Percentiles rank a stretch among this genome's conserved stretches.
Conservation (phyloP, 2,888 invertebrate genomes). For the Drosophila rellima region DNA sequence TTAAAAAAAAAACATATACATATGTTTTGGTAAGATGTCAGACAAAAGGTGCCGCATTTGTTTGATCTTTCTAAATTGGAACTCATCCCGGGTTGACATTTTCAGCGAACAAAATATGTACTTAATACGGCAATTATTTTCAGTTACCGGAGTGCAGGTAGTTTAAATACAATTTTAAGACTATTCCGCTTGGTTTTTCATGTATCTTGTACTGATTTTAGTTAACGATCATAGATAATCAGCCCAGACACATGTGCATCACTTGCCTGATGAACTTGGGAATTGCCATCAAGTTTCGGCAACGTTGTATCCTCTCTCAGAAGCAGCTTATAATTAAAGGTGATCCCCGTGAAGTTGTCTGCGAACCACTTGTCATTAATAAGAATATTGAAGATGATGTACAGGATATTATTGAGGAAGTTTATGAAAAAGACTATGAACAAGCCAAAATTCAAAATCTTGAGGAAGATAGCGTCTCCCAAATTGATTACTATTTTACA, state of each 20-base stretch:
- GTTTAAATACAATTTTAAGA: background rate
- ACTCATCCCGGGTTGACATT: conserved; percentile 19
- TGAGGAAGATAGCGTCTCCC: conserved; percentile 14
- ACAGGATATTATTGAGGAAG: conserved; percentile 3
- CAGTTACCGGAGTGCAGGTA: conserved; percentile 51
- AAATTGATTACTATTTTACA: conserved; percentile 19
- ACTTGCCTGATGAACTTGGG: conserved; percentile 43
- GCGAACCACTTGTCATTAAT: background rate
- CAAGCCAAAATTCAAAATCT: background rate
- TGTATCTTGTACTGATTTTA: background rate
- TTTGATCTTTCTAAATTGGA: background rate
- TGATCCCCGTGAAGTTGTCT: background rate
- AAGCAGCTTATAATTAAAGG: conserved; percentile 28
- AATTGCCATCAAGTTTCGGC: conserved; percentile 45
- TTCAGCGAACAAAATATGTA: conserved; percentile 37
- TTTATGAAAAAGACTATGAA: background rate
- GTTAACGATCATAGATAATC: conserved; percentile 9
- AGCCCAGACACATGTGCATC: conserved; percentile 36
- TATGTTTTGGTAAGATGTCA: background rate
- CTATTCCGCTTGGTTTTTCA: background rate
- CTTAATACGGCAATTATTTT: conserved; percentile 40
- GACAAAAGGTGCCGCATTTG: conserved; percentile 44
- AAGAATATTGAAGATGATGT: background rate
- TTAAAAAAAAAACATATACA: too few species aligned
- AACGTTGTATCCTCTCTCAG: conserved; percentile 55